Evolutionary conservation across 2,113 vertebrate species (phyloP), one percentile per base, ranked within the genome.

Genomic region (Syngnathus scovelli): DNA sequence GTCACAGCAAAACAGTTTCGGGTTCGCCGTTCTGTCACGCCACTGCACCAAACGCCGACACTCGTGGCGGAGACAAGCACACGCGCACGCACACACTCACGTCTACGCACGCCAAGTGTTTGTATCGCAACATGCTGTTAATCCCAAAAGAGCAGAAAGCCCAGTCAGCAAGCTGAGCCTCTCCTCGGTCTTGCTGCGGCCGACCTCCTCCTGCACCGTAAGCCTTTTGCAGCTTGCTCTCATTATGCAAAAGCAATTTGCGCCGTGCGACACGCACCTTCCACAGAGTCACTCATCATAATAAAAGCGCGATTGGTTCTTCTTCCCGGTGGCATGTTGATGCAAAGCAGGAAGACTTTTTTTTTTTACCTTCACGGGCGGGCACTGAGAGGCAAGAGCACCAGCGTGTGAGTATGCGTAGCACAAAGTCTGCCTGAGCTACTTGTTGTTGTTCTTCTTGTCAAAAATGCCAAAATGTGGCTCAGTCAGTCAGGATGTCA

Each of bases 241-340:
- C 27, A 72, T 78, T 78, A 84, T 79, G 78, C 80, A 75, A 84
- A 85, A 78, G 85, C 85, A 81, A 62, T 62, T 78, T 78, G 77
- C 67, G n/a, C 74, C 61, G 81, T 77, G 85, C 83, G 72, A 83
- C 74, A 76, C 77, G 58, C 77, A 77, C 65, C 74, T 66, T 41
- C 71, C 68, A 68, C 9, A 23, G 67, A 70, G 73, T 72, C 77
- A 74, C 83, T 70, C 78, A 72, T 80, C 80, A 76, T 80, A 61
- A 83, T 80, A 82, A 84, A 89, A 72, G 61, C 1, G 3, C 60
- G 72, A 87, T 77, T 80, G 84, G 78, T 84, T 74, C 67, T 48
- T 67, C 75, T 72, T 66, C 43, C 64, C 48, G 1, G 5, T 43
- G 54, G 68, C 74, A 49, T 52, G 61, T 78, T 55, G 80, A 70